Base-by-base conservation (phyloP, 2,113 vertebrate genomes). In the Gavialis gangeticus region DNA sequence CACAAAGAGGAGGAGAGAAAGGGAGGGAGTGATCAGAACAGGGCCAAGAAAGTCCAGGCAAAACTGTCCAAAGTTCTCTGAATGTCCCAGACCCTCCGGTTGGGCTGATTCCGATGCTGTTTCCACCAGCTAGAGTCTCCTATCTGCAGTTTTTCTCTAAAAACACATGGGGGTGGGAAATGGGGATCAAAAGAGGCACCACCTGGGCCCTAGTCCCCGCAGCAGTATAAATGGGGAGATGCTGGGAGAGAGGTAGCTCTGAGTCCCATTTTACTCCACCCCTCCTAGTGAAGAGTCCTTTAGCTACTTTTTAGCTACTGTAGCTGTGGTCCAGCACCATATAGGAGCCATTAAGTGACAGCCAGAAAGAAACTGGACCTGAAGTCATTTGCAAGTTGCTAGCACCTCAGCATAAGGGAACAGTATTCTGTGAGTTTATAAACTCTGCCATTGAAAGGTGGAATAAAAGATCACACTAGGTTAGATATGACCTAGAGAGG, bases 401-500 rank as follows among this genome's bases (percentile, higher is more conserved):
- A 30, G 64, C 28, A 93, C 5, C 0, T 2, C 37, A 27, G 60
- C 16, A 14, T 22, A 55, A 1, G 3, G 46, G 19, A 55, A 30
- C 30, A 11, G 6, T 57, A 60, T 46, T 22, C 57, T 81, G 18
- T 64, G 88, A 81, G 60, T 17, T 90, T 95, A 82, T 66, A 84
- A 90, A 82, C 25, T 84, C 37, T 91, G 78, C 79, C 34, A 37
- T 63, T 71, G 59, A 85, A 7, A 55, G 77, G 17, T 79, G 59
- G 19, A 92, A 6, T 24, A 66, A 92, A 27, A 85, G 87, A 87
- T 94, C 78, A 67, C n/a, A 25, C 24, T 76, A 66, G 78, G 82
- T 89, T 92, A 96, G 80, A 59, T 80, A 46, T 28, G 77, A 85
- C 1, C 76, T 10, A 77, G 63, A 93, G 92, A 90, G 81, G 66